Evolutionary conservation across 2,888 invertebrate species (phyloP).

Genomic region (Sminthurinus aureus): DNA sequence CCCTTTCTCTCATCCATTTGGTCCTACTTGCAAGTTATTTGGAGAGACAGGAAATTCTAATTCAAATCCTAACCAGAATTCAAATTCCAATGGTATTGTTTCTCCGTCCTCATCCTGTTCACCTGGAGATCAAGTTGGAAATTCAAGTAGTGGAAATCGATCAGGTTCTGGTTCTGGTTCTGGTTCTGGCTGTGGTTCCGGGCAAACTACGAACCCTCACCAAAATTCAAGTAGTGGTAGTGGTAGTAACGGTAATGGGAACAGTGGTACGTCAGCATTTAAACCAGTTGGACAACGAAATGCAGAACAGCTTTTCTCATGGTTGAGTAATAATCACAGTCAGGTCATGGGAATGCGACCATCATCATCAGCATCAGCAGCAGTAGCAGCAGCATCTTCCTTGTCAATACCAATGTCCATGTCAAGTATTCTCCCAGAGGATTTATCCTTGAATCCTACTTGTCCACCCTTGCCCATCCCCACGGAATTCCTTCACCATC

Average conservation of each 20-base stretch:
- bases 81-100: conserved; percentile 41
- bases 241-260: not conserved
- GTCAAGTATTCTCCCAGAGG: conserved; percentile 50
- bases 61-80: not conserved
- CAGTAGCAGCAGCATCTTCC: no score
- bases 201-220: not conserved
- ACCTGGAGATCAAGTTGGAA: conserved; percentile 2
- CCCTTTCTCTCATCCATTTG: conserved; percentile 59
- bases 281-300: conserved; percentile 38
- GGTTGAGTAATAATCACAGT: conserved; percentile 52
- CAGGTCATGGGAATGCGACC: no score
- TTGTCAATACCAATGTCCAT: not conserved
- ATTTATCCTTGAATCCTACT: conserved; percentile 26
- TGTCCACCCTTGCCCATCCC: conserved; percentile 9
- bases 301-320: conserved; percentile 56
- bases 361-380: conserved; percentile 2
- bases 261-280: conserved; percentile 18
- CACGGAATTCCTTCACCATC: not conserved
- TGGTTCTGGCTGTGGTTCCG: conserved; percentile 41
- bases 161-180: conserved; percentile 53
- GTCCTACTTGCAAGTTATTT: conserved; percentile 50
- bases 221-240: not conserved
- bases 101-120: conserved; percentile 10
- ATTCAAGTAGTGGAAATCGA: conserved; percentile 31
- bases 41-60: conserved; percentile 29